Evolutionary conservation across 2,113 vertebrate species (phyloP).

Genomic region (Passer domesticus): DNA sequence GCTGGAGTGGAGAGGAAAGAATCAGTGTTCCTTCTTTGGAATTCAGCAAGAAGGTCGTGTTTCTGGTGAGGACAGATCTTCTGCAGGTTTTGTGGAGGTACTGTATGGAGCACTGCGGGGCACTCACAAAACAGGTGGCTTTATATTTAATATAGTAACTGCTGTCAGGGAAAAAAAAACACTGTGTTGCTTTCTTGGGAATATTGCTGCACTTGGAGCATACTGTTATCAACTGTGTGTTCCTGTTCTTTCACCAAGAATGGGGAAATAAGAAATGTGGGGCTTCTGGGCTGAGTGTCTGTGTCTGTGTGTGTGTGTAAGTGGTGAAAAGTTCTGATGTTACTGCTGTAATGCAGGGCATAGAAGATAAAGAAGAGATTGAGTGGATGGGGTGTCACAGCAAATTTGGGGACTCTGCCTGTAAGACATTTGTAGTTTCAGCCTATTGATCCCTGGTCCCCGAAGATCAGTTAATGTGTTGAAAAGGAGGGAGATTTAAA

Average conservation of each 20-base stretch:
- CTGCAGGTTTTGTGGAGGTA: conserved; percentile 38
- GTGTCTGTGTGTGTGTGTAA: fast-evolving
- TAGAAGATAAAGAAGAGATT: not conserved
- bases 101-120: not conserved
- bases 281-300: not conserved
- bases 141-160: not conserved
- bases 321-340: not conserved
- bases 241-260: not conserved
- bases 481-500: conserved; percentile 5
- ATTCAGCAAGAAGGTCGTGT: not conserved
- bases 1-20: conserved; percentile 19
- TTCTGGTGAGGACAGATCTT: conserved; percentile 14
- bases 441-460: not conserved
- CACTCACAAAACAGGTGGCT: conserved; percentile 3
- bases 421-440: not conserved
- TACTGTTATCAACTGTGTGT: not conserved
- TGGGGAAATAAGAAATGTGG: not conserved
- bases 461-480: not conserved
- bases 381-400: not conserved
- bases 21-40: not conserved
- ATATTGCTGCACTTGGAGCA: not conserved
- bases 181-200: not conserved
- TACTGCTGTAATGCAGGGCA: not conserved
- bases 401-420: not conserved
- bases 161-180: not conserved